Percentiles rank a stretch among this genome's conserved stretches.
Evolutionary conservation across 1,140 invertebrate species (phyloP).

Genomic region (Drosophila varians): DNA sequence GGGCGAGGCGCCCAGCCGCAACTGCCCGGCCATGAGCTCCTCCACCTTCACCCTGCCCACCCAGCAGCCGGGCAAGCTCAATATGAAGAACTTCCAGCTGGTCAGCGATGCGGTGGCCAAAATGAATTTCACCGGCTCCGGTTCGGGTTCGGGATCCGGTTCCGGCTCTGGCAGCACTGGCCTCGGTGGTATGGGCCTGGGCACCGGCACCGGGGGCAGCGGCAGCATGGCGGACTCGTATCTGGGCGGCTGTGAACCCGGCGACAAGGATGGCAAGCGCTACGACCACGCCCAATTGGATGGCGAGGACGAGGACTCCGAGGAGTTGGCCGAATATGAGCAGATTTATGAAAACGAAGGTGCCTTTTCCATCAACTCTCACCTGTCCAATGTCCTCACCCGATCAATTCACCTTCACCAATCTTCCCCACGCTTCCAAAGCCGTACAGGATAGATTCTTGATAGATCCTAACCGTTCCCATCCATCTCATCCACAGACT

Average conservation of each 20-base stretch:
- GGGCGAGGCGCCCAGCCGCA: constrained; percentile 72
- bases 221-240: constrained; percentile 83
- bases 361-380: too few species aligned
- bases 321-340: constrained; percentile 82
- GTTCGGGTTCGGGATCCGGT: constrained; percentile 26
- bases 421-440: not conserved
- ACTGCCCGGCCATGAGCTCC: constrained; percentile 68
- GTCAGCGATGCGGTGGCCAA: constrained; percentile 92
- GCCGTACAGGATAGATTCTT: too few species aligned
- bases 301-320: constrained; percentile 88
- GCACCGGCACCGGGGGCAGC: constrained; percentile 43
- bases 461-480: not conserved
- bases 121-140: constrained; percentile 87
- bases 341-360: constrained; percentile 84
- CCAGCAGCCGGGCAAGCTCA: constrained; percentile 94
- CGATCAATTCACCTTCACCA: constrained; percentile 1
- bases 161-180: constrained; percentile 36
- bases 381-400: constrained; percentile 10
- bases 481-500: constrained; percentile 85
- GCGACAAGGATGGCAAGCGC: constrained; percentile 67
- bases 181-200: constrained; percentile 27
- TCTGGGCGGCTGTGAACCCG: constrained; percentile 58
- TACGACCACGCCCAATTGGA: constrained; percentile 89
- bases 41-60: constrained; percentile 73
- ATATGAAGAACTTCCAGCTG: constrained; percentile 94